Evolutionary conservation across 2,888 invertebrate genomes (phyloP).

Genomic region (Orchestes rusci): DNA sequence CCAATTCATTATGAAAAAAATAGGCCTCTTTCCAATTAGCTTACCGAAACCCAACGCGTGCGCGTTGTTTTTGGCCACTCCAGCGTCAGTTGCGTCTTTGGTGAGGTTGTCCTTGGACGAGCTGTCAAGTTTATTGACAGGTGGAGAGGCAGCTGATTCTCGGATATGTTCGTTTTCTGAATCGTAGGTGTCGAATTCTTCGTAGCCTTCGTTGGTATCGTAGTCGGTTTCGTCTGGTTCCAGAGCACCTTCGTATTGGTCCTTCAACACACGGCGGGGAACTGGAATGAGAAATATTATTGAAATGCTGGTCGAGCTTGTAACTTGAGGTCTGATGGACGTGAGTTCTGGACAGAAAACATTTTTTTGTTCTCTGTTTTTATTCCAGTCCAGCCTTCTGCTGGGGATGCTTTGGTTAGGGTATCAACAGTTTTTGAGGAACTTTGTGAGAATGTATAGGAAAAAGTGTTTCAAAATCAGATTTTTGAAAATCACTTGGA

Average conservation of each 20-base stretch:
- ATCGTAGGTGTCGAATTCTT: constrained; percentile 46
- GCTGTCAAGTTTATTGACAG: constrained; percentile 49
- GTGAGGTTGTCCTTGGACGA: constrained; percentile 39
- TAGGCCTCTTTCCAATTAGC: no score
- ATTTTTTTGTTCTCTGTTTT: no score
- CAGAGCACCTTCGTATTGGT: constrained; percentile 70
- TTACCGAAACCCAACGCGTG: constrained; percentile 39
- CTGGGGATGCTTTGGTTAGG: no score
- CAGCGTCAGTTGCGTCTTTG: constrained; percentile 35
- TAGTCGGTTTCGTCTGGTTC: constrained; percentile 66
- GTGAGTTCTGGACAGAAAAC: no score
- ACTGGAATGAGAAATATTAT: constrained; percentile 54
- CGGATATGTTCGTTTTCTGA: constrained; percentile 51
- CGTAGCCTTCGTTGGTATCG: constrained; percentile 43
- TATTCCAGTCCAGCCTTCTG: no score
- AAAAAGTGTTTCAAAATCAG: no score
- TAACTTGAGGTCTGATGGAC: no score
- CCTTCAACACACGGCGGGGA: constrained; percentile 74
- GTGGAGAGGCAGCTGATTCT: constrained; percentile 52
- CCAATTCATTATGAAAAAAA: no score
- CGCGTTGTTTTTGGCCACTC: constrained; percentile 36
- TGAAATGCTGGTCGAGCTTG: no score
- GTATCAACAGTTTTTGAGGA: no score
- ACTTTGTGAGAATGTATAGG: no score
- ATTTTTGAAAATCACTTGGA: no score